Percentiles rank a stretch among this genome's conserved stretches.
Evolutionary conservation across 2,113 vertebrate species (phyloP).

Genomic region (Dipodomys stephensi): DNA sequence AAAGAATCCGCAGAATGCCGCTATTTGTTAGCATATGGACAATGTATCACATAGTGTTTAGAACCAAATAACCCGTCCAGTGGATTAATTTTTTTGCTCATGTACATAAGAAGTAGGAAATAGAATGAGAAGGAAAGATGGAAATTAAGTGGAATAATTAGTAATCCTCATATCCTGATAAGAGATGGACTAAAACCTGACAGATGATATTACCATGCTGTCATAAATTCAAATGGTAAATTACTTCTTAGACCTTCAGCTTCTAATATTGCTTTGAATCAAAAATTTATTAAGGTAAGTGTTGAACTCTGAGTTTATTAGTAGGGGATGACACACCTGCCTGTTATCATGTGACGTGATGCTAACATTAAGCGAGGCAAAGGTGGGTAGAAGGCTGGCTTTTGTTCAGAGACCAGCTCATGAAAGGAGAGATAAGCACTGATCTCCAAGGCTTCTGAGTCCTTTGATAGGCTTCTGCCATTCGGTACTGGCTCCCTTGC

Average conservation of each 20-base stretch:
- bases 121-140: background rate
- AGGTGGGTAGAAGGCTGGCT: background rate
- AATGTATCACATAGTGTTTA: background rate
- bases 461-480: slow-evolving; percentile 35
- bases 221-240: slow-evolving; percentile 49
- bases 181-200: background rate
- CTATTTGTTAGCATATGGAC: background rate
- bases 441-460: slow-evolving; percentile 49
- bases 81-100: background rate
- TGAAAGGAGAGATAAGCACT: background rate
- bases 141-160: background rate
- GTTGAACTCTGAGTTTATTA: background rate
- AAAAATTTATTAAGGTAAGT: slow-evolving; percentile 31
- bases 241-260: background rate
- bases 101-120: background rate
- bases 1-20: background rate
- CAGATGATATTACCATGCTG: background rate
- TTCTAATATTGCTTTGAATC: slow-evolving; percentile 38
- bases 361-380: background rate
- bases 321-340: slow-evolving; percentile 21
- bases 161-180: background rate
- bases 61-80: background rate
- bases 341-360: slow-evolving; percentile 2
- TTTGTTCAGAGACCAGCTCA: slow-evolving; percentile 40
- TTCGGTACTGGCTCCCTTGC: slow-evolving; percentile 49